Percentiles rank a stretch among this genome's conserved stretches.
These are phyloP conservation scores for Anhinga rufa DNA, from an alignment of 2,113 vertebrate genomes.

Conservation along the genomic window DNA sequence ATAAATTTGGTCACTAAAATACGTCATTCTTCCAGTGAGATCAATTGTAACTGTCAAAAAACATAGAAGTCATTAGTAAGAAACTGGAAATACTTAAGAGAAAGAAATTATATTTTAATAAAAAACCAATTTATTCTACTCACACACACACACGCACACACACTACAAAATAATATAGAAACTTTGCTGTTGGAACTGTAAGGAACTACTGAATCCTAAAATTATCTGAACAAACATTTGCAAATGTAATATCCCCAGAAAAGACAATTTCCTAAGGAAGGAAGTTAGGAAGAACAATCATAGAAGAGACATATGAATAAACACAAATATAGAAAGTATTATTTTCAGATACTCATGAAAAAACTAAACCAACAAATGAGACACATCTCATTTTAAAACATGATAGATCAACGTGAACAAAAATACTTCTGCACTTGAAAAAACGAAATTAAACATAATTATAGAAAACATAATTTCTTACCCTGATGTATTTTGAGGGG, in stretches of 20 bases:
- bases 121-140: background rate
- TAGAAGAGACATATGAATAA: background rate
- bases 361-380: background rate
- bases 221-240: constrained; percentile 45
- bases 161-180: background rate
- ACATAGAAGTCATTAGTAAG: background rate
- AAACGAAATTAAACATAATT: background rate
- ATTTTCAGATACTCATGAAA: constrained; percentile 19
- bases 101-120: background rate
- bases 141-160: background rate
- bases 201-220: constrained; percentile 44
- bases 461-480: background rate
- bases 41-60: background rate
- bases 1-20: background rate
- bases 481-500: background rate
- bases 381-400: background rate
- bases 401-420: background rate
- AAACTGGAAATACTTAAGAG: background rate
- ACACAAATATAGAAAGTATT: constrained; percentile 40
- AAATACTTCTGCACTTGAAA: background rate
- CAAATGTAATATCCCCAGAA: constrained; percentile 46
- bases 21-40: background rate
- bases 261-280: constrained; percentile 50
- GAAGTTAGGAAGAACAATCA: constrained; percentile 34
- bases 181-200: background rate